Evolutionary conservation across 2,113 vertebrate genomes (phyloP).

Genomic region (Spea bombifrons): DNA sequence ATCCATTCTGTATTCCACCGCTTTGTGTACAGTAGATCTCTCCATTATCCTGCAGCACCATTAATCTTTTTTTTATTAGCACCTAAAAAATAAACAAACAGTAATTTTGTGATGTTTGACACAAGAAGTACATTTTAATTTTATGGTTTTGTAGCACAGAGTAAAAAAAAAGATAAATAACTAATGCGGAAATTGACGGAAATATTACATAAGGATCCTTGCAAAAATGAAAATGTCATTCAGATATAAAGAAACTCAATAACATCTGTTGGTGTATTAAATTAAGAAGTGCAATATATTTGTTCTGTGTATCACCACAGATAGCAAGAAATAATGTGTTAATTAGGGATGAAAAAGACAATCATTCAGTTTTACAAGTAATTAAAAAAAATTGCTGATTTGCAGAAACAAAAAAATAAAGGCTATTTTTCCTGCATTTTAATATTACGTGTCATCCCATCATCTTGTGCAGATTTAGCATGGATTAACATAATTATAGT

Average conservation of each 20-base stretch:
- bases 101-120: conserved; percentile 71
- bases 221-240: conserved; percentile 58
- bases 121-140: conserved; percentile 74
- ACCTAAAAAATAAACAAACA: conserved; percentile 77
- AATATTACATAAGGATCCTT: conserved; percentile 55
- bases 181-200: conserved; percentile 53
- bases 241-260: conserved; percentile 58
- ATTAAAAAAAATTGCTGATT: conserved; percentile 4
- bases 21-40: conserved; percentile 69
- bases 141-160: conserved; percentile 59
- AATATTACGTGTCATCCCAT: no score
- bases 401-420: no score
- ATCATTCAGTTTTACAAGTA: conserved; percentile 14
- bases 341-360: conserved; percentile 22
- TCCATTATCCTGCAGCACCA: conserved; percentile 68
- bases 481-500: no score
- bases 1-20: conserved; percentile 61
- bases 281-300: conserved; percentile 59
- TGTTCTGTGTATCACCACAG: conserved; percentile 51
- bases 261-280: conserved; percentile 66
- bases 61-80: conserved; percentile 76
- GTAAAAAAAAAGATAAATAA: conserved; percentile 55
- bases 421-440: no score
- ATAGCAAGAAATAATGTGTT: conserved; percentile 18
- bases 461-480: no score